Evolutionary conservation across 1,140 invertebrate species (phyloP).

Genomic region (Zophobas morio): DNA sequence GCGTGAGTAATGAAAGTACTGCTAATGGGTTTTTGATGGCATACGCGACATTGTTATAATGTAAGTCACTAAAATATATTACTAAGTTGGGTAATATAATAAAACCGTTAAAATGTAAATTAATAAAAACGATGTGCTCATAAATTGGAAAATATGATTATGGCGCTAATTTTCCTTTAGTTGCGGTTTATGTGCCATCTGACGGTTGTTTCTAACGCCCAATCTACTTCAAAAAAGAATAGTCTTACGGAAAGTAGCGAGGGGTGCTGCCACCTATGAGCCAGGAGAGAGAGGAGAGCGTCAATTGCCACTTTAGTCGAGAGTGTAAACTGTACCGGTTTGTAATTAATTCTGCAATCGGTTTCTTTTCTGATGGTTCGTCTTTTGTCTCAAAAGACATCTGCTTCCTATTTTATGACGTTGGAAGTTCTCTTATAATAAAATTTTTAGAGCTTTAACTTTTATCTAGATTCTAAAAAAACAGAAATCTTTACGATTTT

Average conservation of each 20-base stretch:
- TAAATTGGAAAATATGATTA: conserved; percentile 3
- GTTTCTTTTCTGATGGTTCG: no score
- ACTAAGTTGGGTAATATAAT: not conserved
- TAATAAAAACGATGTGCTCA: not conserved
- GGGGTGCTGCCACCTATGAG: no score
- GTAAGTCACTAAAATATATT: not conserved
- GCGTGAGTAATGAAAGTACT: conserved; percentile 7
- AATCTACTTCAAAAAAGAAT: no score
- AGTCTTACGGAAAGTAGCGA: no score
- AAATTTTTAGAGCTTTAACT: not conserved
- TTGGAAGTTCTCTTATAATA: no score
- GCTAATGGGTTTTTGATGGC: conserved; percentile 14
- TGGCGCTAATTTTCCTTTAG: not conserved
- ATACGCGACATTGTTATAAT: not conserved
- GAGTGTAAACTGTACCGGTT: no score
- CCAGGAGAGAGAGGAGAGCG: no score
- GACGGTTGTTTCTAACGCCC: no score
- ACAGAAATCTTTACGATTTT: not conserved
- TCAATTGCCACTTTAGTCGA: no score
- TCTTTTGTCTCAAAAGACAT: no score
- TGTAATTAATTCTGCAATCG: no score
- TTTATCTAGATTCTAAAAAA: not conserved
- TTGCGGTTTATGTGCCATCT: not conserved
- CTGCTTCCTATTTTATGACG: no score
- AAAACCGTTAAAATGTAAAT: conserved; percentile 5